Evolutionary conservation across 2,113 vertebrate genomes (phyloP).

Genomic region (Pycnonotus jocosus): DNA sequence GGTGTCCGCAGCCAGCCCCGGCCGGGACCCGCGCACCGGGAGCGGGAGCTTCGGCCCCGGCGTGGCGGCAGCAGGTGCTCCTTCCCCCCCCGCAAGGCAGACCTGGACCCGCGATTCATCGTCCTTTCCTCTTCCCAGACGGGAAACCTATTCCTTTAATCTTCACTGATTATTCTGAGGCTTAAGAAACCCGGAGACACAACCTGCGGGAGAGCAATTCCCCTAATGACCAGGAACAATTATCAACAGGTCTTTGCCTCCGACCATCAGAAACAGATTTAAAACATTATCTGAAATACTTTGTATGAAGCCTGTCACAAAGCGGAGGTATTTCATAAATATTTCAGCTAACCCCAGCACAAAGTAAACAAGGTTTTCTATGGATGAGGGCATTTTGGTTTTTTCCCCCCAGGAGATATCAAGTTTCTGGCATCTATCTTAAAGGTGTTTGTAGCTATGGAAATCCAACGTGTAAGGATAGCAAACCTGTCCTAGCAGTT

Average conservation of each 20-base stretch:
- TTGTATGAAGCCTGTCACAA: not conserved
- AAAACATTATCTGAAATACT: not conserved
- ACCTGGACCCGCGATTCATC: not conserved
- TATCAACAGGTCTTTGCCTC: slow-evolving; percentile 19
- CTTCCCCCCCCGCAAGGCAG: not conserved
- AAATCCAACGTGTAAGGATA: not conserved
- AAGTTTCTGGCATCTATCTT: not conserved
- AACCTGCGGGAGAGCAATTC: slow-evolving; percentile 41
- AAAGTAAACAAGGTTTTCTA: not conserved
- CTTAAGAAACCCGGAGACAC: slow-evolving; percentile 39
- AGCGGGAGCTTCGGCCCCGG: not conserved
- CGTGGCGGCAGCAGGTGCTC: not conserved
- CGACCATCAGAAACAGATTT: not conserved
- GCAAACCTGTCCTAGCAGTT: not conserved
- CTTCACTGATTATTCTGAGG: slow-evolving; percentile 10
- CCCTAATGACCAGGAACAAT: not conserved
- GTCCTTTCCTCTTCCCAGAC: not conserved
- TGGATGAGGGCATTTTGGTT: not conserved
- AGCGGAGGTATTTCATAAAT: not conserved
- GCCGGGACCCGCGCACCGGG: not conserved
- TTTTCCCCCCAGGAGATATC: not conserved
- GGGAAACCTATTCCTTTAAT: slow-evolving; percentile 14
- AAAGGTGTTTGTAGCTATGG: not conserved
- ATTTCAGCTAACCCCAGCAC: not conserved
- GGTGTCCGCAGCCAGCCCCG: not conserved